phyloP scores from a whole-genome alignment of 2,797 vertebrate genomes.

The Tarsius wallacei region DNA sequence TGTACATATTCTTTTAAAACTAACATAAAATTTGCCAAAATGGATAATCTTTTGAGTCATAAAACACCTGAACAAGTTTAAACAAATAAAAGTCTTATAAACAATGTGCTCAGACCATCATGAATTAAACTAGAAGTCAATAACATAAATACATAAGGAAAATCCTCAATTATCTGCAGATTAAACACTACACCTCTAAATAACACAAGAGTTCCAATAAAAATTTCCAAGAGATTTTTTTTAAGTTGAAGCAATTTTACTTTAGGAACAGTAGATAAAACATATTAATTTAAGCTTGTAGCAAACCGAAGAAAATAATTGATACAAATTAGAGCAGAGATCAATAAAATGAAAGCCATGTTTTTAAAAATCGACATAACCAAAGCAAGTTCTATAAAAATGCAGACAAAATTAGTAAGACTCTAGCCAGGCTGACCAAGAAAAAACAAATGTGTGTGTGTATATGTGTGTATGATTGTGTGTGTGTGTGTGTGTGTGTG shows the following conservation, averaged over 20 bases:
- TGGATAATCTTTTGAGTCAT: background rate
- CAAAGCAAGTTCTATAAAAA: background rate
- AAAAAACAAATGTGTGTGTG: too few species aligned
- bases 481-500: too few species aligned
- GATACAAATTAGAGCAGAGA: background rate
- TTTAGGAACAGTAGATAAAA: background rate
- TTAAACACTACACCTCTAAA: background rate
- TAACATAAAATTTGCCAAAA: background rate
- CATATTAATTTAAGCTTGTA: background rate
- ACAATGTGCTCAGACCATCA: background rate
- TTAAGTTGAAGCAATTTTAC: background rate
- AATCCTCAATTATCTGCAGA: background rate
- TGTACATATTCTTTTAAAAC: background rate
- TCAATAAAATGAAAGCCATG: background rate
- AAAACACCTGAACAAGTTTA: background rate
- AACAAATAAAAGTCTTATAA: background rate
- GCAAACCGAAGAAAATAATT: background rate
- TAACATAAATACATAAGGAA: background rate
- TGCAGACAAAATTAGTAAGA: background rate
- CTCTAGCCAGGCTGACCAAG: background rate
- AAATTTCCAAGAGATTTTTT: background rate
- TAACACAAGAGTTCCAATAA: background rate
- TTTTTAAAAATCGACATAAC: background rate
- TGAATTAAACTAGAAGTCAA: background rate
- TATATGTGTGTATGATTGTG: too few species aligned